These are phyloP conservation scores for Lycia hirtaria DNA, from an alignment of 2,888 invertebrate genomes.

Conservation along the genomic window DNA sequence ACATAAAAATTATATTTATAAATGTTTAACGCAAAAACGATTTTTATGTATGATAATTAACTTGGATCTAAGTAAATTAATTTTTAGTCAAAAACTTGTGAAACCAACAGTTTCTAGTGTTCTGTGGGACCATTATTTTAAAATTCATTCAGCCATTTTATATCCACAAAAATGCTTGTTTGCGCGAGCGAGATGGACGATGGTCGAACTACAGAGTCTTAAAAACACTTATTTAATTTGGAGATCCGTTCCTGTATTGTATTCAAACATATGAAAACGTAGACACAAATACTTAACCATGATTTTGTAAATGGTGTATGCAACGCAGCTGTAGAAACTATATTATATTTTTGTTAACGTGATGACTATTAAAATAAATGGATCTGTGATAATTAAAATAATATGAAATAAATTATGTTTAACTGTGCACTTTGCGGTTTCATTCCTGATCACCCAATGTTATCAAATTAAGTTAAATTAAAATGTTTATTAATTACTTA, in stretches of 20 bases:
- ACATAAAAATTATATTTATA: no score
- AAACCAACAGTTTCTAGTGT: no score
- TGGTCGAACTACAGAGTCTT: no score
- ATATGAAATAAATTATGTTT: conserved; percentile 85
- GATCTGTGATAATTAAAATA: conserved; percentile 85
- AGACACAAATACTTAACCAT: conserved; percentile 50
- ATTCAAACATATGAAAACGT: conserved; percentile 30
- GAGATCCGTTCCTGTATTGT: conserved; percentile 24
- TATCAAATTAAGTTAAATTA: neutral
- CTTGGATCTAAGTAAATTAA: no score
- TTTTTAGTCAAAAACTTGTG: neutral
- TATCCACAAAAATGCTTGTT: no score
- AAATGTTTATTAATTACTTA: neutral
- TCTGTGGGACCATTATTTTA: no score
- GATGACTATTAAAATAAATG: conserved; percentile 84
- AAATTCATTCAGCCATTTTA: no score
- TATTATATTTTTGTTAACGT: conserved; percentile 83
- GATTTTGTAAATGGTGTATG: conserved; percentile 65
- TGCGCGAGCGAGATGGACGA: no score
- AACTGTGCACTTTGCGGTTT: conserved; percentile 71
- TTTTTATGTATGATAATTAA: no score
- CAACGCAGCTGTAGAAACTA: conserved; percentile 74
- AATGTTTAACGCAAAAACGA: no score
- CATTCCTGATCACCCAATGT: conserved; percentile 30
- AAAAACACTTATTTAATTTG: no score